phyloP scores from a whole-genome alignment of 2,888 invertebrate genomes.

The Clunio marinus region DNA sequence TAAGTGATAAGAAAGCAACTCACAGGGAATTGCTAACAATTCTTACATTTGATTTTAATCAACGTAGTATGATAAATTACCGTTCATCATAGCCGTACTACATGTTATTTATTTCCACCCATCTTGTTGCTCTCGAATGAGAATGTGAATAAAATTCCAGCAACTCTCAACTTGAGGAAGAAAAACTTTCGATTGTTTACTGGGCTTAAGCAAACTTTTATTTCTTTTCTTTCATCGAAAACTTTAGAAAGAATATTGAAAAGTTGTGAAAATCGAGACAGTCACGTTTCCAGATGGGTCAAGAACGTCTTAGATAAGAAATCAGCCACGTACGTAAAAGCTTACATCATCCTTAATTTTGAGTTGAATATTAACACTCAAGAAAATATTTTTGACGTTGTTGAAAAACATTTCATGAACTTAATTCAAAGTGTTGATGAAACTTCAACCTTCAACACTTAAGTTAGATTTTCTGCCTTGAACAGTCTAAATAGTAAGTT shows the following conservation, averaged over 20 bases:
- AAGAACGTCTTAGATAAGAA: too few relatives aligned
- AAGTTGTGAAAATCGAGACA: background rate
- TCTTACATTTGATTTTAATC: constrained; percentile 25
- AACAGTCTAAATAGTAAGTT: too few relatives aligned
- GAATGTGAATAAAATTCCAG: background rate
- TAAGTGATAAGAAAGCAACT: background rate
- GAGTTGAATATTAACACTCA: too few relatives aligned
- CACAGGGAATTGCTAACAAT: background rate
- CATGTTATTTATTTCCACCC: constrained; percentile 17
- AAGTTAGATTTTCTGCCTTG: background rate
- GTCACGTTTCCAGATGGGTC: background rate
- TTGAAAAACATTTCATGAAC: too few relatives aligned
- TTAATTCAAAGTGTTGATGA: too few relatives aligned
- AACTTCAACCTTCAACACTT: background rate
- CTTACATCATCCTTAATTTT: too few relatives aligned
- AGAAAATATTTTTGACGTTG: too few relatives aligned
- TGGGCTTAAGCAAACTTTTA: too few relatives aligned
- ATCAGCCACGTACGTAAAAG: too few relatives aligned
- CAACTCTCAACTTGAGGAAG: background rate
- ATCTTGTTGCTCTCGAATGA: background rate
- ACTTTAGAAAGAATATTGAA: background rate
- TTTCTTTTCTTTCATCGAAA: too few relatives aligned
- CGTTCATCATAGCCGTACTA: background rate
- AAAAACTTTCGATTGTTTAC: too few relatives aligned
- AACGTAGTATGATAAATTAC: constrained; percentile 24